Base-by-base conservation (phyloP, 2,888 invertebrate genomes). In the Pristionchus japonicus region DNA sequence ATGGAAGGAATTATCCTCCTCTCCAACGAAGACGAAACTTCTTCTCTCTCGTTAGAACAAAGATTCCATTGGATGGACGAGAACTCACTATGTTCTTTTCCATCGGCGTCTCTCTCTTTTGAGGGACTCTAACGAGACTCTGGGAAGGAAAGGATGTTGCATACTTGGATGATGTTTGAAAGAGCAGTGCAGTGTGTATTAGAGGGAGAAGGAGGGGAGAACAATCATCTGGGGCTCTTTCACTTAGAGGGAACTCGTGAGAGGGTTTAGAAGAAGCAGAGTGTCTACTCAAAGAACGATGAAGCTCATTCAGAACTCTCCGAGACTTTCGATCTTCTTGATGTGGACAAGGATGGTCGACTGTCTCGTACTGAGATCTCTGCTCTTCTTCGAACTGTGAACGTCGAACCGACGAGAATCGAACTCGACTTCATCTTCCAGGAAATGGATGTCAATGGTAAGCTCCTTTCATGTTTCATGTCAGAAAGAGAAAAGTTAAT, bases 391-490 rank as follows among this genome's bases (percentile, higher is more conserved):
- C 61, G 89, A 52, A 93, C 93, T 0, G 92, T 93, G 64, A 93
- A 93, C 61, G 92, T 93, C 17, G 93, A 93, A 74, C 93, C 93
- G 64, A 93, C 93, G 37, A 90, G 93, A 37, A 91, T 90, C n/a
- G 93, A 93, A 88, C 84, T 93, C 49, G 93, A 93, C 88, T 94
- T 93, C 89, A 93, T 93, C 77, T 93, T 93, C 84, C 90, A 91
- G 57, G 93, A 93, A 90, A 93, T 94, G 92, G 94, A 94, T 74
- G 89, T 90, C 34, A 91, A 93, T 77, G 91, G 93, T 93, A 83
- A 52, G 52, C 43, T 23, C 37, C 0, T 34, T 70, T 17, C 67
- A 64, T 64, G 31, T 64, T 64, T 64, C 70, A 31, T 70, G 43
- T 74, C 40, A 40, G 15, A 40, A 34, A 17, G 40, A n/a, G 2